phyloP scores from a whole-genome alignment of 1,140 invertebrate genomes.

The Pseudomyrmex gracilis region DNA sequence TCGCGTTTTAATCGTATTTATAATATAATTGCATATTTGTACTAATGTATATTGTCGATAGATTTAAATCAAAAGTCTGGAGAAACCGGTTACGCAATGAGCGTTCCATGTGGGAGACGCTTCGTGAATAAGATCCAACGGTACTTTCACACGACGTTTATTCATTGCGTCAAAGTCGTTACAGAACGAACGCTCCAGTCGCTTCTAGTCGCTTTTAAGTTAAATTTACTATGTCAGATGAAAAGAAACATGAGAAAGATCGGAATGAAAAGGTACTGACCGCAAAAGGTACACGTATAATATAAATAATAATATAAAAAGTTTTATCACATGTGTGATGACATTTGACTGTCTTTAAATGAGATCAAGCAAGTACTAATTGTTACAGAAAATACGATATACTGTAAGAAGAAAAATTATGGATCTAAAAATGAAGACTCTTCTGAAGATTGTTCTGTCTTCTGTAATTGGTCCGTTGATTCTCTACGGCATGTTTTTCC shows the following conservation, averaged over 20 bases:
- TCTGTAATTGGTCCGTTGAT: constrained; percentile 69
- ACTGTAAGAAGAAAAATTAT: constrained; percentile 51
- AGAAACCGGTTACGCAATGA: constrained; percentile 53
- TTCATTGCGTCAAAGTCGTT: constrained; percentile 34
- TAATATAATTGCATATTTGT: not conserved
- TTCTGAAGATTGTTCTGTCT: constrained; percentile 73
- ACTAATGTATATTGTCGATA: not conserved
- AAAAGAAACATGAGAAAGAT: constrained; percentile 42
- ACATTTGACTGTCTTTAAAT: not conserved
- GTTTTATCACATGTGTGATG: not conserved
- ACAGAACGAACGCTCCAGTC: not conserved
- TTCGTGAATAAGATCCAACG: constrained; percentile 62
- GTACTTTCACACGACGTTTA: constrained; percentile 57
- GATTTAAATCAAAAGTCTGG: not conserved
- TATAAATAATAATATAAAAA: too few species aligned
- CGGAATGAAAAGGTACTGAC: constrained; percentile 52
- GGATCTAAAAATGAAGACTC: constrained; percentile 75
- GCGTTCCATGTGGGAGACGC: constrained; percentile 21
- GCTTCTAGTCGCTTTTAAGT: constrained; percentile 26
- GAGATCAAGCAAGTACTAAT: constrained; percentile 16
- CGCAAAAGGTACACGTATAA: not conserved
- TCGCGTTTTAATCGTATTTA: not conserved
- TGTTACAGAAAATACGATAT: constrained; percentile 26
- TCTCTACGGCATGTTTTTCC: constrained; percentile 72
- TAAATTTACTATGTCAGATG: constrained; percentile 53